Base-by-base conservation (phyloP, 2,888 invertebrate species). In the Cephus pulcher region DNA sequence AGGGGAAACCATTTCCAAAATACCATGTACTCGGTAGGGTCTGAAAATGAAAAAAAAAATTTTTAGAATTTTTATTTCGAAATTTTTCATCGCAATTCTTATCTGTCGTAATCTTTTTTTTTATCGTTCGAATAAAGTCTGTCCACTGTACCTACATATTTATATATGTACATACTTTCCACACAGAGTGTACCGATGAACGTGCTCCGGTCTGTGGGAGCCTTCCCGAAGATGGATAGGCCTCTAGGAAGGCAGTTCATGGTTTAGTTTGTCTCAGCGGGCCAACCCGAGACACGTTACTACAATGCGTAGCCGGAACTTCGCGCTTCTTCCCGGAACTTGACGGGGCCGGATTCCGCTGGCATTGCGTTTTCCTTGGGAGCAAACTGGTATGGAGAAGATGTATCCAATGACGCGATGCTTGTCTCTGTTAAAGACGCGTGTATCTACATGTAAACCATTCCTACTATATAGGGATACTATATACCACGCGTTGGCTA, bases 251-350 rank as follows among this genome's bases (percentile, higher is more conserved):
- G 81, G 82, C 75, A 79, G 76, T 77, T 81, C 76, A 81, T 79
- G 56, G 74, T 83, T 81, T 33, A 76, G 78, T 71, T 78, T 80
- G 86, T 82, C 83, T 84, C 82, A 85, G 81, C 81, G 82, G 82
- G 79, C 85, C 83, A 85, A 85, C 82, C 80, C 71, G 71, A 71
- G 71, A 32, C 71, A 71, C 71, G 77, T 69, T 74, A 75, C 78
- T 75, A 82, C 82, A 81, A 82, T 86, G 86, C 88, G 87, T 88
- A 89, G 87, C 87, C 88, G 88, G 88, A 89, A 89, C 89, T 86
- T 84, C 78, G 74, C 81, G 84, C 76, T 83, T 84, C 83, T 90
- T 90, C 90, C 88, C 86, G 88, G 90, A 90, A 89, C 85, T 84
- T 80, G 73, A 81, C 82, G 80, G 56, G 56, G 82, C 80, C 82